Base-by-base conservation (phyloP, 2,113 vertebrate species). In the Onychostoma macrolepis region DNA sequence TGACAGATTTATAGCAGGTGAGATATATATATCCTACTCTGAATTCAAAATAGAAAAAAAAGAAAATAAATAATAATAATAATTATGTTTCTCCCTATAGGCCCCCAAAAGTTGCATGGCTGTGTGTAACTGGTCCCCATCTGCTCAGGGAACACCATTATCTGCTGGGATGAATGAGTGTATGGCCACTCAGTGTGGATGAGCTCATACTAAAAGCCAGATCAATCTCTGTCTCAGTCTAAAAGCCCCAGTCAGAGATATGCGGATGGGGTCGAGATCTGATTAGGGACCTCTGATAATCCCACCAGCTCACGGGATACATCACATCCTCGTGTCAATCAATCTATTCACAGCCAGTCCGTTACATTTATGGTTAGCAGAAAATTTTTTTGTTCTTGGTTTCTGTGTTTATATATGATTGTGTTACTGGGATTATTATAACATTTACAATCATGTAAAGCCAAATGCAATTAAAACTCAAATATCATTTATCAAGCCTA, bases 151-250 rank as follows among this genome's bases (percentile, higher is more conserved):
- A 75, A 83, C 53, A 53, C n/a, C 79, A 83, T 84, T 82, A 85
- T 56, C 48, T 80, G 28, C 50, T 50, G 15, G 67, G 56, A 33
- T 26, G 33, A 41, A 61, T 79, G 85, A 80, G 74, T 84, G 63
- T 65, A 63, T 56, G 10, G 61, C 74, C 87, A 83, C 80, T 87
- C 77, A 80, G 36, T 79, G 76, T n/a, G 69, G 85, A 91, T 91
- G 89, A 91, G 87, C 88, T 91, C 90, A 90, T 79, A 71, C 89
- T 90, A 89, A 91, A 91, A 91, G 85, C 87, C 84, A 80, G 67
- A 91, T 90, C 88, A 87, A 90, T 91, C 89, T 88, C 74, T n/a
- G 43, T 84, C 85, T 81, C 88, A 75, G 56, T 80, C 63, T 88
- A 79, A 76, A 86, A 86, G 78, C 75, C 82, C 79, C 38, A 65